Base-by-base conservation (phyloP, 92 coral and sea anemone species). In the Heliopora coerulea region DNA sequence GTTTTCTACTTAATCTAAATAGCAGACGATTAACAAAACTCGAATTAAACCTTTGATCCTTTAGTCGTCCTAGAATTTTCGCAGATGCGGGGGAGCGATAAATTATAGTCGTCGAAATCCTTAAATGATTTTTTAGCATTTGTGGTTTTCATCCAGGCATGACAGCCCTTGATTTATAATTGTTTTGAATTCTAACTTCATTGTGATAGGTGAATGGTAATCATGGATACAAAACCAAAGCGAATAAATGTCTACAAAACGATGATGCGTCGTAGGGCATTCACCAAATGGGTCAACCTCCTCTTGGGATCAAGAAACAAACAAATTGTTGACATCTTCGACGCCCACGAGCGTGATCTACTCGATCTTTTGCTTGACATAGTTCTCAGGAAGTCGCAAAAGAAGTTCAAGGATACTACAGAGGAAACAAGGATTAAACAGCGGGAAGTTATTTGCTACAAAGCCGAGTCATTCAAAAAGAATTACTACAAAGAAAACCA, bases 241-340 rank as follows among this genome's bases (percentile, higher is more conserved):
- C 77, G 77, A 29, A 70, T 52, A 20, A 70, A 49, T 26, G 77
- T 70, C 24, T 70, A 70, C 39, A 70, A 50, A 54, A 70, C 63
- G 42, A 70, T 90, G 49, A 78, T 87, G 61, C 89, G 88, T 17
- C 79, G 96, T 26, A 73, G 98, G 35, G 88, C 93, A 12, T 88
- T 93, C 66, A 90, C 98, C 48, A 93, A 90, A 75, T 93, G 98
- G 98, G 61, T 74, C 54, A 93, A 93, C 73, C 61, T 81, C 19
- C 84, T 87, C 41, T 57, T 93, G 60, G 26, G 75, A 28, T 60
- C 66, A 21, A 67, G 78, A 23, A 80, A 74, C 42, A 65, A 77
- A 62, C 82, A 79, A n/a, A 54, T 93, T 2, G 87, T 81, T 21
- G 98, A 93, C 59, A 68, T 93, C 26, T 13, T 80, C 8, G 90